phyloP scores from a whole-genome alignment of 2,797 vertebrate genomes.

The Paramormyrops hopkinsi region DNA sequence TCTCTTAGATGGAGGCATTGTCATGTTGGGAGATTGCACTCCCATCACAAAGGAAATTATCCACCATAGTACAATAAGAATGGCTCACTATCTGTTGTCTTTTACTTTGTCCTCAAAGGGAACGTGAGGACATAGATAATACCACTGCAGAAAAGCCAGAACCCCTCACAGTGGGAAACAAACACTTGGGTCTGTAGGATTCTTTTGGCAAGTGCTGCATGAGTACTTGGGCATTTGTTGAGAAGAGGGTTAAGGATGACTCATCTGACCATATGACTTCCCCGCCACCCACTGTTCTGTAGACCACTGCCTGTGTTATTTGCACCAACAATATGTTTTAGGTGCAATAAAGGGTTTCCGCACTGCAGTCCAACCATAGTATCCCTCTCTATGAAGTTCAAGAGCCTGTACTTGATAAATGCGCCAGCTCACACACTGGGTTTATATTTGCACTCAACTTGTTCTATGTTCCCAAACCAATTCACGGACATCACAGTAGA shows the following conservation, averaged over 20 bases:
- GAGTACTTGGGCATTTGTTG: background rate
- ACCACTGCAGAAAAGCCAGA: constrained; percentile 3
- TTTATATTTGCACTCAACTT: background rate
- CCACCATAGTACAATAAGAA: background rate
- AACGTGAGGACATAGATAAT: background rate
- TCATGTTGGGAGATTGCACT: background rate
- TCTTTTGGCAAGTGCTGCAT: background rate
- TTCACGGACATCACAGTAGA: background rate
- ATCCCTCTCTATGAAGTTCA: background rate
- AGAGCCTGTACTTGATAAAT: background rate
- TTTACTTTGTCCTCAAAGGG: background rate
- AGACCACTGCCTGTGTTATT: constrained; percentile 9
- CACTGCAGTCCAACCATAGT: background rate
- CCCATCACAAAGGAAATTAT: background rate
- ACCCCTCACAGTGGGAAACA: background rate
- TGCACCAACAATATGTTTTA: constrained; percentile 7
- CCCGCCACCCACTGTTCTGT: background rate
- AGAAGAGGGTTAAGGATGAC: constrained; percentile 2
- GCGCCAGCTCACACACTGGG: background rate
- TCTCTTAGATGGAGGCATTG: background rate
- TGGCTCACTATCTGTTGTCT: background rate
- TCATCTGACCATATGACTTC: constrained; percentile 13
- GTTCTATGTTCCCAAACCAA: background rate
- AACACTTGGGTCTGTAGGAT: constrained; percentile 6
- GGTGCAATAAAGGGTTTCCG: background rate